Evolutionary conservation across 1,140 invertebrate genomes (phyloP).

Genomic region (Propsilocerus akamusi): DNA sequence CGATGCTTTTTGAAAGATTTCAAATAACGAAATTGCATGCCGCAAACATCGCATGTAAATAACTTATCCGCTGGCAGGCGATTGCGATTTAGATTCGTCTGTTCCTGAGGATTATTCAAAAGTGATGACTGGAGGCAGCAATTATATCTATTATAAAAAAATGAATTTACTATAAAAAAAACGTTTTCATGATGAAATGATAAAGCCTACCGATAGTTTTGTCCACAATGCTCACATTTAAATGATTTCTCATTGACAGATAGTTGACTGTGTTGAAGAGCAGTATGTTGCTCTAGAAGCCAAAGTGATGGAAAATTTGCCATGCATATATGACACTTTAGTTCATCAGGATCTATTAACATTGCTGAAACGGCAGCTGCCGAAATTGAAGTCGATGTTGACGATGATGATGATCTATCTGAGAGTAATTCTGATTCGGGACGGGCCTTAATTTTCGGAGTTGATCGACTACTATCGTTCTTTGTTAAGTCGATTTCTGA

Average conservation of each 20-base stretch:
- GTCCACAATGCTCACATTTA: conserved; percentile 76
- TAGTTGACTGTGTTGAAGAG: conserved; percentile 47
- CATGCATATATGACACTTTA: conserved; percentile 49
- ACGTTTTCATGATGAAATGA: conserved; percentile 20
- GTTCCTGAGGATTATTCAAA: neutral
- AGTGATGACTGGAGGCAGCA: neutral
- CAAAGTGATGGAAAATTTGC: conserved; percentile 64
- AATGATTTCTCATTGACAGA: conserved; percentile 68
- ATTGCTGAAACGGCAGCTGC: neutral
- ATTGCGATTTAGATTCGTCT: conserved; percentile 33
- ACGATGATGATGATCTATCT: neutral
- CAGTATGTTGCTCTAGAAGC: conserved; percentile 61
- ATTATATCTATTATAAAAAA: neutral
- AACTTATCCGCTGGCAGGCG: conserved; percentile 69
- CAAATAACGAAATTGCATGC: conserved; percentile 73
- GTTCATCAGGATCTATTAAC: neutral
- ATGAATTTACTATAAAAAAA: no score
- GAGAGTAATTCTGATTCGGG: neutral
- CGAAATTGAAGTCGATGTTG: neutral
- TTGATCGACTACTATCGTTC: neutral
- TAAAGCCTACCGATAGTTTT: conserved; percentile 73
- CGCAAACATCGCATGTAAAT: conserved; percentile 75
- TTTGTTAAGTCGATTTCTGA: neutral
- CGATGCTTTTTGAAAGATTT: conserved; percentile 81
- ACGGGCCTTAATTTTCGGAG: conserved; percentile 1